These are phyloP conservation scores for Dascillus cervinus DNA, from an alignment of 2,888 invertebrate species.

Conservation along the genomic window DNA sequence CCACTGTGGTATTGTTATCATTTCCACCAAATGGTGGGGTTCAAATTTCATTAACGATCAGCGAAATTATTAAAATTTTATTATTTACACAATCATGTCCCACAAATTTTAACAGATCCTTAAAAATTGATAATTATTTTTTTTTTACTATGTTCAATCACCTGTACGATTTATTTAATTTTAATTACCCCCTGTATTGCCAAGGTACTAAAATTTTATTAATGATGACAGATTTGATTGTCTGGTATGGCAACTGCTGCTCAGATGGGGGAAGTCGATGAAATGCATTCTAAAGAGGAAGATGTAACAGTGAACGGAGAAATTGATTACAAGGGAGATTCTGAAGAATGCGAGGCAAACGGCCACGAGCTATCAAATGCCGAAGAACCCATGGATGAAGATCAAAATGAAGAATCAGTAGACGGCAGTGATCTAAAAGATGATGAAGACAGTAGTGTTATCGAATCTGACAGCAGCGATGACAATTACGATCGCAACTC, in stretches of 20 bases:
- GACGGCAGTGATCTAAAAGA: constrained; percentile 30
- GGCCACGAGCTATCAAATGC: too few relatives aligned
- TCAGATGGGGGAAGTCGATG: constrained; percentile 42
- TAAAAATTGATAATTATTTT: too few relatives aligned
- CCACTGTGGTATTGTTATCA: constrained; percentile 18
- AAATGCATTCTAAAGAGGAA: constrained; percentile 39
- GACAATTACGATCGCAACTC: too few relatives aligned
- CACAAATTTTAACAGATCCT: too few relatives aligned
- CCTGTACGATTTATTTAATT: too few relatives aligned
- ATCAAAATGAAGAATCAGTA: constrained; percentile 18
- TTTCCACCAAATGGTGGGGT: constrained; percentile 14
- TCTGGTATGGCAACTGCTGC: constrained; percentile 39
- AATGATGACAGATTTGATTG: constrained; percentile 8
- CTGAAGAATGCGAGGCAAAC: too few relatives aligned
- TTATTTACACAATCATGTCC: too few relatives aligned
- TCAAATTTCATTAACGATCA: constrained; percentile 12
- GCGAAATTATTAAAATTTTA: constrained; percentile 1
- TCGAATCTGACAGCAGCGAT: too few relatives aligned
- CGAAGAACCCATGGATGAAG: constrained; percentile 15
- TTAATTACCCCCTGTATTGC: too few relatives aligned
- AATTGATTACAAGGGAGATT: too few relatives aligned
- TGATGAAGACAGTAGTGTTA: constrained; percentile 3
- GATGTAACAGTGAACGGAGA: constrained; percentile 27
- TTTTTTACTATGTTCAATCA: too few relatives aligned
- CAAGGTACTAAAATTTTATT: too few relatives aligned